Evolutionary conservation across 2,797 vertebrate genomes (phyloP), one percentile per base, ranked within the genome.

Genomic region (Decapterus maruadsi): DNA sequence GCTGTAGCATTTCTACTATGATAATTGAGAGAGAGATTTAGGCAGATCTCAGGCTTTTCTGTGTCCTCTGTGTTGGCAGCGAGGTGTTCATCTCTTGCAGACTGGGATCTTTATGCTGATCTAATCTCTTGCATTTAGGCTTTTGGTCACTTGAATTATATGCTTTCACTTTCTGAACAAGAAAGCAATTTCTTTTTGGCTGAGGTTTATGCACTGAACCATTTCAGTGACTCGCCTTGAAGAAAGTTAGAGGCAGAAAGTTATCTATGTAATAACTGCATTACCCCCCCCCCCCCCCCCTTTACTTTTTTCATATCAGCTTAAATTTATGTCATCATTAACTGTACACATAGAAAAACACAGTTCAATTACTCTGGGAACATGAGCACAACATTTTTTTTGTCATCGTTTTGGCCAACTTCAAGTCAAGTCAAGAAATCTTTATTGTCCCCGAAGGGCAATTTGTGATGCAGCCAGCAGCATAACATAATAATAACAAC

Each of bases 61-160:
- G 69, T 80, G 82, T 79, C 83, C 78, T 88, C 75, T 9, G 53
- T 19, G 38, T 59, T 73, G 70, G 76, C 72, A 53, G 76, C 10
- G 54, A 51, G 82, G 72, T 64, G 68, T 82, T 90, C 86, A 71
- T 88, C 81, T 88, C 73, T 80, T 63, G 77, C 45, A 79, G 64
- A 5, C 77, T 31, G 51, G 59, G 58, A 80, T 89, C 86, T 81
- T 86, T 72, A 81, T 62, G 70, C 48, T 61, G 50, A 88, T 90
- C 67, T 89, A 84, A 91, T 88, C 85, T 82, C 61, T 57, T 13
- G 65, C 78, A 68, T 86, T 92, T 83, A 82, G 73, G 60, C 34
- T 81, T 80, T 78, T 78, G 89, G 85, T 81, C 86, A 88, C 72
- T 55, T 88, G 85, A 91, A 88, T 88, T 83, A 87, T 82, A 80